These are phyloP conservation scores for Drosophila orena DNA, from an alignment of 1,140 invertebrate genomes.

Conservation along the genomic window DNA sequence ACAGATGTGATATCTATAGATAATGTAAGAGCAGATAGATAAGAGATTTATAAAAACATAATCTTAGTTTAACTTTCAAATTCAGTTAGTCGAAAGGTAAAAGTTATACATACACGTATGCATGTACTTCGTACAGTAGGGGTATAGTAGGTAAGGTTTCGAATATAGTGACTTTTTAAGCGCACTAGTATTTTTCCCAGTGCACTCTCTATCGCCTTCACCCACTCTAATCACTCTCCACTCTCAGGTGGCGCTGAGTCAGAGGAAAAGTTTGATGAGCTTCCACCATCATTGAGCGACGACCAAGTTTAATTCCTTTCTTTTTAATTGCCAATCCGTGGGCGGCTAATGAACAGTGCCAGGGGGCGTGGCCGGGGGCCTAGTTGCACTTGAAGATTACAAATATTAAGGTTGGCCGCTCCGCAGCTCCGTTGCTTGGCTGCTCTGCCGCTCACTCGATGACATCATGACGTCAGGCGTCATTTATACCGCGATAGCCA, in stretches of 20 bases:
- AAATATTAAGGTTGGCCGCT: slow-evolving; percentile 22
- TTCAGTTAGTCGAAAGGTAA: too few relatives aligned
- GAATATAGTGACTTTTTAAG: too few relatives aligned
- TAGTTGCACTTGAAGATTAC: slow-evolving; percentile 43
- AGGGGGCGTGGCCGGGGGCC: slow-evolving; percentile 22
- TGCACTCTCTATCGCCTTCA: slow-evolving; percentile 6
- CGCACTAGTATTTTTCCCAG: background rate
- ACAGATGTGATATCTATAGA: too few relatives aligned
- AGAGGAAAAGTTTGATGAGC: slow-evolving; percentile 30
- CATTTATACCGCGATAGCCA: slow-evolving; percentile 34
- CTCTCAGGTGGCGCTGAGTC: slow-evolving; percentile 20
- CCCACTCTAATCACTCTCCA: slow-evolving; percentile 1
- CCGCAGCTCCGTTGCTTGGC: background rate
- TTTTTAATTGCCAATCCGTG: slow-evolving; percentile 26
- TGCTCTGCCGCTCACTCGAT: slow-evolving; percentile 28
- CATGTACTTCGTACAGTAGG: too few relatives aligned
- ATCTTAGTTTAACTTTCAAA: too few relatives aligned
- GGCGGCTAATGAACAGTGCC: background rate
- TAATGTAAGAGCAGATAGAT: too few relatives aligned
- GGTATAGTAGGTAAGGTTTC: too few relatives aligned
- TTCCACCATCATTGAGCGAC: background rate
- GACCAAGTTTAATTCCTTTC: slow-evolving; percentile 19
- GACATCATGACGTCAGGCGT: slow-evolving; percentile 52
- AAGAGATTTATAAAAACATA: too few relatives aligned
- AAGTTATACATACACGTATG: too few relatives aligned